Evolutionary conservation across 2,113 vertebrate genomes (phyloP), one percentile per base, ranked within the genome.

Genomic region (Phaethornis superciliosus): DNA sequence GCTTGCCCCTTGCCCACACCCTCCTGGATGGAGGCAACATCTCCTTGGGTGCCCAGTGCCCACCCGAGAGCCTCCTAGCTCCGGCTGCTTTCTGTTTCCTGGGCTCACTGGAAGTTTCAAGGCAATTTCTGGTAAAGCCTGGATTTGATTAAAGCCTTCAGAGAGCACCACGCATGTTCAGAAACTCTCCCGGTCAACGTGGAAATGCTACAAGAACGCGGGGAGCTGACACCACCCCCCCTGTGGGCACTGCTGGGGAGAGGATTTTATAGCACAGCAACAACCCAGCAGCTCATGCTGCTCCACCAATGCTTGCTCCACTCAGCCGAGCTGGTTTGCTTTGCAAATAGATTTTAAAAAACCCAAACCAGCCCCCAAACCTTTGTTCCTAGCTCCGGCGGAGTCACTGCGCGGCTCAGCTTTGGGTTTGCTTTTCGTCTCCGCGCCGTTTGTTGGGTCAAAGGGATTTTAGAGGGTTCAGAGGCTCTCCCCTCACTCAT

Each of bases 81-180:
- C 81, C 2, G 0, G 56, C 87, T 49, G 95, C 91, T 91, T 89
- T 85, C 22, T 2, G 67, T 60, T 82, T 65, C 75, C 88, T 89
- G 33, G 1, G 72, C 81, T 89, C 6, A 1, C 78, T 94, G 84
- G 71, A 80, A 95, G 90, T 88, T 92, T 65, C 6, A 10, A 92
- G 69, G 65, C 24, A 2, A 75, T 79, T 93, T 71, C 93, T 93
- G 83, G 40, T 59, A 46, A 84, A 88, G 86, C 49, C 94, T 95
- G 94, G 86, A 87, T 90, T 87, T 89, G 89, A 96, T 96, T 92
- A 96, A 89, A 95, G 84, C 67, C 91, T 92, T 93, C 69, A 5
- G 94, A 92, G 94, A 90, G 23, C 60, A 64, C 30, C 70, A 86
- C 91, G n/a, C 90, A 83, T 90, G 93, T 90, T 95, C 77, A 90